Base-by-base conservation (phyloP, 2,113 vertebrate species). In the Trematomus loennbergii region DNA sequence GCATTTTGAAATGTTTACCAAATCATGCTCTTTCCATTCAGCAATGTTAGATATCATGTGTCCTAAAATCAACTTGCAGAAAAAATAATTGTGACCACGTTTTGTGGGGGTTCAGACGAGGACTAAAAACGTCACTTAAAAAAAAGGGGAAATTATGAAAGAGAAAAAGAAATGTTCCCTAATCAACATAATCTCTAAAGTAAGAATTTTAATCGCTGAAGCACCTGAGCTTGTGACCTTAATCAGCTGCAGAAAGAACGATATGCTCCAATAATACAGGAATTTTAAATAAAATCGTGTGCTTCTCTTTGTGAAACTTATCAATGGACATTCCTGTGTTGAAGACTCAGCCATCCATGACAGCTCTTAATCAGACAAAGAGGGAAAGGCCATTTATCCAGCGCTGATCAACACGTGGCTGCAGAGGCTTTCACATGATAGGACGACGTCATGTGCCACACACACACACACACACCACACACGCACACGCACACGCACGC, bases 391-490 rank as follows among this genome's bases (percentile, higher is more conserved):
- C n/a, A 15, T 62, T 73, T 84, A 66, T 74, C 74, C 79, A 79
- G 82, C 77, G 84, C 68, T 29, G 49, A 82, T 78, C 85, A 79
- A 79, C 90, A 89, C 81, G 70, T 86, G 85, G 64, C 77, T 33
- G 55, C 36, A 71, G 69, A 71, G 52, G 76, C 83, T 79, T 78
- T 86, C 87, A 78, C 83, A 67, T 53, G 87, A 1, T 40, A 40
- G 81, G 82, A 80, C 79, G 20, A 65, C 72, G 53, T 87, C 79
- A 89, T 85, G 86, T 88, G 81, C 62, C 77, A 29, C 25, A 40
- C 22, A 66, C 48, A 60, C 40, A 65, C 50, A 60, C 33, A 64
- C 43, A 53, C 68, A 60, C 18, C 49, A 54, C n/a, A 57, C 53
- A 67, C 49, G 20, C 22, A 33, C 61, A 61, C 53, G 59, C 55